Conservation (phyloP, 2,113 vertebrate genomes). For the Brachyistius frenatus region DNA sequence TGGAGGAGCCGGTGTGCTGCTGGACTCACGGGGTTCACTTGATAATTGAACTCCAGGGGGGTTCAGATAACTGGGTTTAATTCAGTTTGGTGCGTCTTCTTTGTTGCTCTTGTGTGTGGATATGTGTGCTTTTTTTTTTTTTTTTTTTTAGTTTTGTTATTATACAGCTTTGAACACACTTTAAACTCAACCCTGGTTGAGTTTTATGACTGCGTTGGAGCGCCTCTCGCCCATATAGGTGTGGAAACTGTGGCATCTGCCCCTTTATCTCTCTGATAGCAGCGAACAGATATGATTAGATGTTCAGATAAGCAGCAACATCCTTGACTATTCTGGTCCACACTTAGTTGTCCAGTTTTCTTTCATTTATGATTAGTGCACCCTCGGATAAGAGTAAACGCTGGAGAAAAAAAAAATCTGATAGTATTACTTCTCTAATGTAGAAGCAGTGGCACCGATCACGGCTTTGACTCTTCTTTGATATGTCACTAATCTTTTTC, state of each 20-base stretch:
- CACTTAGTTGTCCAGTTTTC: not conserved
- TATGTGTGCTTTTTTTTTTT: slow-evolving; percentile 14
- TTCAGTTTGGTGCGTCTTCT: slow-evolving; percentile 43
- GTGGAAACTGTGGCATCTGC: slow-evolving; percentile 15
- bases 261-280: slow-evolving; percentile 7
- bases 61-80: slow-evolving; percentile 63
- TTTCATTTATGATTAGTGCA: too few relatives aligned
- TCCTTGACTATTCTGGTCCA: not conserved
- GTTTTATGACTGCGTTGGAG: slow-evolving; percentile 22
- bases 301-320: slow-evolving; percentile 22
- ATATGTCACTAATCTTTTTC: slow-evolving; percentile 26
- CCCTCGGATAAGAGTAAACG: too few relatives aligned
- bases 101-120: slow-evolving; percentile 20
- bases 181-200: not conserved
- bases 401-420: too few relatives aligned
- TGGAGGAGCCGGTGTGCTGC: slow-evolving; percentile 51
- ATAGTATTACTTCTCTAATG: not conserved
- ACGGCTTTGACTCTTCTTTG: not conserved
- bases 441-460: not conserved
- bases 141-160: not conserved
- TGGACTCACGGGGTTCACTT: slow-evolving; percentile 53
- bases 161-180: slow-evolving; percentile 15
- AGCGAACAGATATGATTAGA: slow-evolving; percentile 39
- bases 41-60: slow-evolving; percentile 61
- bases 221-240: slow-evolving; percentile 15